Percentiles rank a stretch among this genome's conserved stretches.
Conservation (phyloP, 2,797 vertebrate species). For the Halcyon leucocephala region DNA sequence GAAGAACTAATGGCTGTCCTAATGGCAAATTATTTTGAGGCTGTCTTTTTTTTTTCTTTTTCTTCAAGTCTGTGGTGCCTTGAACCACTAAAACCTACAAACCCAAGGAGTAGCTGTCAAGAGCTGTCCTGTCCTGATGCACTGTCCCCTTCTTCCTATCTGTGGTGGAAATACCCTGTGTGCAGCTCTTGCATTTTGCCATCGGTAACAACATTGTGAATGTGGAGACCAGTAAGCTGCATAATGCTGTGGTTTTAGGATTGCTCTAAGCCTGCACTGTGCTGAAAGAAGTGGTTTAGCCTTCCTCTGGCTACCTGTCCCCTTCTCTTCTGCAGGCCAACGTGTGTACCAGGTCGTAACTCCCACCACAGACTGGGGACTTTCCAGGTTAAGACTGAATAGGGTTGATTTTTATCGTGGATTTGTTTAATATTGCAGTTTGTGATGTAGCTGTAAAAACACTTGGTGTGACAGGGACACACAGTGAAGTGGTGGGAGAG, state of each 20-base stretch:
- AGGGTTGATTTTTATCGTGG: neutral
- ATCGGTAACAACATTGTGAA: fast-evolving
- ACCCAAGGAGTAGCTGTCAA: neutral
- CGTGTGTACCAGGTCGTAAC: neutral
- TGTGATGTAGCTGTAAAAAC: neutral
- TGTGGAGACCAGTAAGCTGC: neutral
- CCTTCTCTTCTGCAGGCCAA: neutral
- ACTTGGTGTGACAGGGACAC: neutral
- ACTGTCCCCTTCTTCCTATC: neutral
- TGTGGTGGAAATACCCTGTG: neutral
- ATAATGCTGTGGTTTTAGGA: neutral
- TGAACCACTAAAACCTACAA: neutral
- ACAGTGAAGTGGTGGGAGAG: neutral
- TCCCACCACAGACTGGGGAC: fast-evolving
- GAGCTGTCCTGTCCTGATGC: neutral
- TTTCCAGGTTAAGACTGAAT: neutral
- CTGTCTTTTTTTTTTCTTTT: neutral
- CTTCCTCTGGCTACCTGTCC: neutral
- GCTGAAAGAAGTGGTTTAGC: neutral
- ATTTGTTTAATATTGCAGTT: neutral
- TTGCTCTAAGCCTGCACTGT: neutral
- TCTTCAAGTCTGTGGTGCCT: neutral
- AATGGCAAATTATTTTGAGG: neutral
- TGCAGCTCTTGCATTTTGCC: neutral
- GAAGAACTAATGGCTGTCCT: conserved; percentile 20